A percentile compares a stretch with the other conserved stretches of the same genome.
These are phyloP conservation scores for Atherix ibis DNA, from an alignment of 2,888 invertebrate genomes.

Conservation along the genomic window DNA sequence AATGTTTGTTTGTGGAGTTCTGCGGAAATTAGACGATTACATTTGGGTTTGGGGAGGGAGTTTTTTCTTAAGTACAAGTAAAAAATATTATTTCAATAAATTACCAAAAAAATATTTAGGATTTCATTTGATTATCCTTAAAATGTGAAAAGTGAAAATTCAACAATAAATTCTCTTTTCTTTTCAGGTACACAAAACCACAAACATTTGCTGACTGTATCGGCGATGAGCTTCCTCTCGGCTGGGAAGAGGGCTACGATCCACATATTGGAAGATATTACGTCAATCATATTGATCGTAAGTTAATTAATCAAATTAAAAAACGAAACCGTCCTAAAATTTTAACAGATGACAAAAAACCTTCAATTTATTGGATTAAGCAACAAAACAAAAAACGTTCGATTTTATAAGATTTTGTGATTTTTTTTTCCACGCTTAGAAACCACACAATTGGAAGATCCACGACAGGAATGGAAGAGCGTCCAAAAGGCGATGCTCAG, in stretches of 20 bases:
- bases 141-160: no score
- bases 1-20: no score
- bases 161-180: no score
- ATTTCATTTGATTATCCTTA: no score
- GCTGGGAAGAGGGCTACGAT: conserved; percentile 95
- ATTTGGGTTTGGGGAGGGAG: no score
- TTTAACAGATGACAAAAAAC: background rate
- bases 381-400: no score
- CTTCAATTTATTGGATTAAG: background rate
- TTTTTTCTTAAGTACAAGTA: no score
- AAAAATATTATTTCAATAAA: no score
- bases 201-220: conserved; percentile 95
- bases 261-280: conserved; percentile 89
- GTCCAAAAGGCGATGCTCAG: conserved; percentile 94
- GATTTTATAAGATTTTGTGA: conserved; percentile 1
- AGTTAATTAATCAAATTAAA: no score
- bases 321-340: background rate
- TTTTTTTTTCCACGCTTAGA: conserved; percentile 39
- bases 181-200: conserved; percentile 90
- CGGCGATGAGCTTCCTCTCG: conserved; percentile 90
- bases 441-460: conserved; percentile 92
- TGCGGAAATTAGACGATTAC: no score
- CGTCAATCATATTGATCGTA: conserved; percentile 92
- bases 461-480: conserved; percentile 89
- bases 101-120: no score